Conservation (phyloP, 2,797 vertebrate species). For the Pangasius djambal region DNA sequence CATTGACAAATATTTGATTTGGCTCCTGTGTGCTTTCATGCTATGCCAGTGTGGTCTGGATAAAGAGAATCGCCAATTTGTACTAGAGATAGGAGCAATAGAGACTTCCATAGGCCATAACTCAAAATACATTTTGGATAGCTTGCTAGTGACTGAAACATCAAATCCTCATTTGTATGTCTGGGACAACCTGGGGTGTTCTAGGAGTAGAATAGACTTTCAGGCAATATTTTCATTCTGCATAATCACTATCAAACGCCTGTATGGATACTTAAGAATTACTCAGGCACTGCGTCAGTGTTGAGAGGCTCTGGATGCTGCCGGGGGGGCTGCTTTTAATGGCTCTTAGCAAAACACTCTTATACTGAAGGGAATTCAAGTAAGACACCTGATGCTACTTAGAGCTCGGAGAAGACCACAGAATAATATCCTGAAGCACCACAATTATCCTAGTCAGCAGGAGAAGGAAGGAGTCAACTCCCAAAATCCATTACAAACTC, state of each 20-base stretch:
- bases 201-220: slow-evolving; percentile 11
- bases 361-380: slow-evolving; percentile 37
- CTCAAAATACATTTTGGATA: slow-evolving; percentile 48
- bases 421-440: slow-evolving; percentile 46
- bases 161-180: slow-evolving; percentile 12
- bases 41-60: slow-evolving; percentile 58
- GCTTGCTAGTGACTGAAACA: slow-evolving; percentile 28
- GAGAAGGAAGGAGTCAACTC: slow-evolving; percentile 29
- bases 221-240: slow-evolving; percentile 10
- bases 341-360: slow-evolving; percentile 40
- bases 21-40: slow-evolving; percentile 51
- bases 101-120: slow-evolving; percentile 50
- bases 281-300: slow-evolving; percentile 27
- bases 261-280: slow-evolving; percentile 35
- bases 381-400: slow-evolving; percentile 51
- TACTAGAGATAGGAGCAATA: slow-evolving; percentile 46
- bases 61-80: slow-evolving; percentile 60
- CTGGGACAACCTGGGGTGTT: slow-evolving; percentile 22
- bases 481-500: slow-evolving; percentile 12
- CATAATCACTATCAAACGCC: slow-evolving; percentile 22
- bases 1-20: slow-evolving; percentile 61
- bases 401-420: slow-evolving; percentile 42
- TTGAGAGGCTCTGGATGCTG: slow-evolving; percentile 22
- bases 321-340: slow-evolving; percentile 44
- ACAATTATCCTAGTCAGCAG: slow-evolving; percentile 33